phyloP scores from a whole-genome alignment of 92 coral and sea anemone genomes.

The Umimayanthus chanpuru region DNA sequence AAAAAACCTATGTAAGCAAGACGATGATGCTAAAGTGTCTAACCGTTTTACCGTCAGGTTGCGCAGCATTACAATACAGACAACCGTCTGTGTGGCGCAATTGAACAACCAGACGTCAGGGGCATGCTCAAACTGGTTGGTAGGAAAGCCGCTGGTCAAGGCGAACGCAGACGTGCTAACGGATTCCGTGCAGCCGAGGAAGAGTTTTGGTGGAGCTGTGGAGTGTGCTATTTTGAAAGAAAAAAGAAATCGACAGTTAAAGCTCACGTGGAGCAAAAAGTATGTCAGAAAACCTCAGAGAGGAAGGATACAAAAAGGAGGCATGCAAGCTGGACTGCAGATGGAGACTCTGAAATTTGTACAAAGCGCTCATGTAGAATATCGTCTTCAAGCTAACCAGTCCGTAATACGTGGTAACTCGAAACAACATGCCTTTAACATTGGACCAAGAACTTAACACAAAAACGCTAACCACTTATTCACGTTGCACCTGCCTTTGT shows the following conservation, averaged over 20 bases:
- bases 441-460: no score
- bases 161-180: constrained; percentile 47
- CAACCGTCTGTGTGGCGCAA: constrained; percentile 57
- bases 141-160: constrained; percentile 39
- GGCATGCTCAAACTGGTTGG: constrained; percentile 77
- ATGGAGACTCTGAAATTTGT: not conserved
- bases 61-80: constrained; percentile 62
- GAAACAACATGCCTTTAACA: not conserved
- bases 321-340: not conserved
- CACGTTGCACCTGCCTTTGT: no score
- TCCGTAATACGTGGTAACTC: not conserved
- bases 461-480: no score
- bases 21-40: not conserved
- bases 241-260: constrained; percentile 64
- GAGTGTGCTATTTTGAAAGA: constrained; percentile 58
- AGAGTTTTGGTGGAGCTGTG: constrained; percentile 64
- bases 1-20: not conserved
- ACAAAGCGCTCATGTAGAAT: constrained; percentile 14
- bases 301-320: constrained; percentile 33
- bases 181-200: constrained; percentile 49
- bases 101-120: constrained; percentile 79
- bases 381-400: not conserved
- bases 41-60: constrained; percentile 47
- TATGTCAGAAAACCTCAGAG: constrained; percentile 52
- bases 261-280: constrained; percentile 55